Evolutionary conservation across 2,113 vertebrate genomes (phyloP).

Genomic region (Bagarius yarrelli): DNA sequence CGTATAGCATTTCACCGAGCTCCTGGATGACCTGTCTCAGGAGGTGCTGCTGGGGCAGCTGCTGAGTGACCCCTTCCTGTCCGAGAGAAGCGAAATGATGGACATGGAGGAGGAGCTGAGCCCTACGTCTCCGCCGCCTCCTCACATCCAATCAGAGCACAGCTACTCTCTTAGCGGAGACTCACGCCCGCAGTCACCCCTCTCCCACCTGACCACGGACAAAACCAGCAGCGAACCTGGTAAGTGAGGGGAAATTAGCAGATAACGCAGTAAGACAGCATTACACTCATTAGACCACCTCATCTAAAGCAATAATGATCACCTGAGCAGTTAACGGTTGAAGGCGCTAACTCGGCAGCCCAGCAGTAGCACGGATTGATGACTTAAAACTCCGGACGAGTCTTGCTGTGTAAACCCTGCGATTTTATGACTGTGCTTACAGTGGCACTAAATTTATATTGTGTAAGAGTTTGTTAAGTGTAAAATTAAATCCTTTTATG

Average conservation of each 20-base stretch:
- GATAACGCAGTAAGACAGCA: not conserved
- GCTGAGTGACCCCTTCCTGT: conserved; percentile 95
- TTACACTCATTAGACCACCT: too few relatives aligned
- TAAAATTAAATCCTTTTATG: too few relatives aligned
- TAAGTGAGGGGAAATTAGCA: conserved; percentile 53
- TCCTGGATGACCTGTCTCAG: conserved; percentile 93
- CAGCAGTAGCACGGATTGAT: too few relatives aligned
- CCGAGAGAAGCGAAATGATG: conserved; percentile 80
- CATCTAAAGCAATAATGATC: too few relatives aligned
- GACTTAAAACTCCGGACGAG: too few relatives aligned
- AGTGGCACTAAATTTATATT: too few relatives aligned
- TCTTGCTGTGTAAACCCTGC: too few relatives aligned
- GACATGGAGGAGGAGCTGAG: conserved; percentile 81
- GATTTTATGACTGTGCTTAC: too few relatives aligned
- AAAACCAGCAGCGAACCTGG: conserved; percentile 86
- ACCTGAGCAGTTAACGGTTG: too few relatives aligned
- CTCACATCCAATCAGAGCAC: conserved; percentile 95
- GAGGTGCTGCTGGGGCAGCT: conserved; percentile 93
- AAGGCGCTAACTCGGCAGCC: too few relatives aligned
- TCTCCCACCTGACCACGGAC: conserved; percentile 81
- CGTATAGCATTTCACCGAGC: conserved; percentile 90
- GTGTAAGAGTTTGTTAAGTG: too few relatives aligned
- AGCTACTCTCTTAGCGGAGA: conserved; percentile 96
- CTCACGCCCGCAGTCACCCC: conserved; percentile 88
- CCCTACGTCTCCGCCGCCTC: conserved; percentile 79